A percentile compares a stretch with the other conserved stretches of the same genome.
Evolutionary conservation across 2,888 invertebrate genomes (phyloP).

Genomic region (Dasypolia templi): DNA sequence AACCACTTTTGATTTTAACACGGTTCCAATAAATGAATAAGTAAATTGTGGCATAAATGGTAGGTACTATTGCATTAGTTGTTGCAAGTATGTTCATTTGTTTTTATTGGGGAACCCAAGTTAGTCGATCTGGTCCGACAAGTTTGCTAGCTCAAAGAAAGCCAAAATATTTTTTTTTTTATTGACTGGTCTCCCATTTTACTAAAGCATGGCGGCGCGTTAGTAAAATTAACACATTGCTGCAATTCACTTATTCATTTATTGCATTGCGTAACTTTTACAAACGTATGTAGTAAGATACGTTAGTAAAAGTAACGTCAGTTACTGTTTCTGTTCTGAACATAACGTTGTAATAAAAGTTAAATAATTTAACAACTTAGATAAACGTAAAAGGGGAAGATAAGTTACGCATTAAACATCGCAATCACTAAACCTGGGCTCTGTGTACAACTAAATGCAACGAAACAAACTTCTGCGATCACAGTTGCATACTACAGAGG

Average conservation of each 20-base stretch:
- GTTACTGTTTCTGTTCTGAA: too few species aligned
- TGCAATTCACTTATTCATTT: not conserved
- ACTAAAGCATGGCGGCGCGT: not conserved
- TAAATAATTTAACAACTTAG: too few species aligned
- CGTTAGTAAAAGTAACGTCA: too few species aligned
- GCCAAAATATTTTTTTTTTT: not conserved
- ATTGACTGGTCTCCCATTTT: not conserved
- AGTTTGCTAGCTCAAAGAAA: not conserved
- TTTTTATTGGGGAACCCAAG: not conserved
- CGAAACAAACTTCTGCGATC: too few species aligned
- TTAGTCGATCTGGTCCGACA: not conserved
- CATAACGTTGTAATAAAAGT: too few species aligned
- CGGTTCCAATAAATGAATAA: not conserved
- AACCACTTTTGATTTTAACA: not conserved
- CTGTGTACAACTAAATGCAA: too few species aligned
- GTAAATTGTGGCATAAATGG: not conserved
- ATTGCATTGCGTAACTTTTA: too few species aligned
- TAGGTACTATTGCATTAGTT: not conserved
- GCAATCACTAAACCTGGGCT: too few species aligned
- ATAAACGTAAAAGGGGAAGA: not conserved
- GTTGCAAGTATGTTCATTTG: not conserved
- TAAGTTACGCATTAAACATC: too few species aligned
- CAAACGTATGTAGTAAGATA: too few species aligned
- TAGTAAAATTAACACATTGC: not conserved
- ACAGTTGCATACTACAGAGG: too few species aligned